Evolutionary conservation across 2,888 invertebrate species (phyloP).

Genomic region (Lumbricus terrestris): DNA sequence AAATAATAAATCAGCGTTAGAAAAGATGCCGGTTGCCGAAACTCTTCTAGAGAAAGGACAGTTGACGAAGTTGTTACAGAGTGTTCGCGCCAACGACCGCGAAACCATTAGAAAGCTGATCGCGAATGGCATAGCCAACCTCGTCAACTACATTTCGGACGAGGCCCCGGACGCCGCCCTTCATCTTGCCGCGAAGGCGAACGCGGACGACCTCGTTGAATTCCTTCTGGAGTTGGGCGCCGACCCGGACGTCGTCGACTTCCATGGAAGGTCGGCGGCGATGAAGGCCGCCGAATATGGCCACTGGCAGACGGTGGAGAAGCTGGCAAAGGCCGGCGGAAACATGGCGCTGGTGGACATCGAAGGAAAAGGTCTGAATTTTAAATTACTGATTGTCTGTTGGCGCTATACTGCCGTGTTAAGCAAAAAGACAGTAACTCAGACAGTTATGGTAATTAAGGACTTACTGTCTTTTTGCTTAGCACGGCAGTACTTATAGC

Average conservation of each 20-base stretch:
- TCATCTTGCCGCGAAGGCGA: conserved; percentile 53
- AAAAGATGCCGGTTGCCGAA: conserved; percentile 57
- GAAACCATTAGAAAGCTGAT: conserved; percentile 55
- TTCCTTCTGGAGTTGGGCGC: conserved; percentile 55
- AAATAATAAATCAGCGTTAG: background rate
- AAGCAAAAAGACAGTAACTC: no score
- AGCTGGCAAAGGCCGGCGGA: conserved; percentile 51
- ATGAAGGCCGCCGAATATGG: conserved; percentile 59
- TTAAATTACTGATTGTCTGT: no score
- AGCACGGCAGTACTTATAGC: no score
- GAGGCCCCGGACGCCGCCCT: conserved; percentile 54
- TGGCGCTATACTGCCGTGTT: no score
- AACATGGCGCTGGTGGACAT: conserved; percentile 55
- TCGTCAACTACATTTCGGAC: conserved; percentile 53
- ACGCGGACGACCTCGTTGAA: conserved; percentile 58
- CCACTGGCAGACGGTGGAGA: conserved; percentile 56
- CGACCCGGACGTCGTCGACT: conserved; percentile 58
- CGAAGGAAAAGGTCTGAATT: conserved; percentile 59
- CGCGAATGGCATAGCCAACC: conserved; percentile 54
- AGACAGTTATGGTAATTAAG: no score
- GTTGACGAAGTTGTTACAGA: conserved; percentile 58
- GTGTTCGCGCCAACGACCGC: conserved; percentile 54
- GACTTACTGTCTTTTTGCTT: no score
- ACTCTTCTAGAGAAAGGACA: conserved; percentile 55
- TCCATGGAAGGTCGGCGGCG: conserved; percentile 52